These are phyloP conservation scores for Lutraria rhynchaena DNA, from an alignment of 1,140 invertebrate genomes.

Conservation along the genomic window DNA sequence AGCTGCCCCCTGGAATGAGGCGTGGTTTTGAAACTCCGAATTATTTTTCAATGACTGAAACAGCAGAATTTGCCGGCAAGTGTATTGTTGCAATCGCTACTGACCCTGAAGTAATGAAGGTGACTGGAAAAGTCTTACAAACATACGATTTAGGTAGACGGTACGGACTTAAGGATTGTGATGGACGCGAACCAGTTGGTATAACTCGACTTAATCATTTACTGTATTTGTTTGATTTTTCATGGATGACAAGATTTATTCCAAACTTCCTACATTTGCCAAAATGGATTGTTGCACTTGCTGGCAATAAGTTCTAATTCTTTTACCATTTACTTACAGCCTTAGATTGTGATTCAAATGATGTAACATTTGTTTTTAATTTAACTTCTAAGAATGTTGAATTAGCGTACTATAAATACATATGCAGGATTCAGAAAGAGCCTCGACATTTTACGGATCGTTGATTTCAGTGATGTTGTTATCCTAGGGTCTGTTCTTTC, in stretches of 20 bases:
- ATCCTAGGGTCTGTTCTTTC: too few relatives aligned
- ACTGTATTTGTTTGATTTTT: not conserved
- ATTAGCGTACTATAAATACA: too few relatives aligned
- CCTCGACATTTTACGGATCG: too few relatives aligned
- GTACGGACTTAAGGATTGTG: constrained; percentile 15
- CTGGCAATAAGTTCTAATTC: constrained; percentile 60
- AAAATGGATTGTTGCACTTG: constrained; percentile 50
- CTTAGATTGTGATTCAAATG: too few relatives aligned
- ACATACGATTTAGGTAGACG: constrained; percentile 74
- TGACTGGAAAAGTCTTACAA: constrained; percentile 75
- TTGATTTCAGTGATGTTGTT: too few relatives aligned
- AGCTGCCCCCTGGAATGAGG: not conserved
- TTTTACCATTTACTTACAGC: too few relatives aligned
- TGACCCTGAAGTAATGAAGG: constrained; percentile 72
- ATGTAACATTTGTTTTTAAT: too few relatives aligned
- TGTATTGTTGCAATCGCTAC: constrained; percentile 73
- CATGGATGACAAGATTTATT: constrained; percentile 30
- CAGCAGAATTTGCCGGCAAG: constrained; percentile 75
- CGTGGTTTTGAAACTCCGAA: constrained; percentile 23
- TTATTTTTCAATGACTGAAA: constrained; percentile 68
- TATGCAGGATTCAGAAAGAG: too few relatives aligned
- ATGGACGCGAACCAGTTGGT: constrained; percentile 16
- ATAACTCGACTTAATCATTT: constrained; percentile 19
- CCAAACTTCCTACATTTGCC: constrained; percentile 59
- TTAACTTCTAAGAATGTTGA: too few relatives aligned